Evolutionary conservation across 2,888 invertebrate genomes (phyloP), one percentile per base, ranked within the genome.

Genomic region (Plusia festucae): DNA sequence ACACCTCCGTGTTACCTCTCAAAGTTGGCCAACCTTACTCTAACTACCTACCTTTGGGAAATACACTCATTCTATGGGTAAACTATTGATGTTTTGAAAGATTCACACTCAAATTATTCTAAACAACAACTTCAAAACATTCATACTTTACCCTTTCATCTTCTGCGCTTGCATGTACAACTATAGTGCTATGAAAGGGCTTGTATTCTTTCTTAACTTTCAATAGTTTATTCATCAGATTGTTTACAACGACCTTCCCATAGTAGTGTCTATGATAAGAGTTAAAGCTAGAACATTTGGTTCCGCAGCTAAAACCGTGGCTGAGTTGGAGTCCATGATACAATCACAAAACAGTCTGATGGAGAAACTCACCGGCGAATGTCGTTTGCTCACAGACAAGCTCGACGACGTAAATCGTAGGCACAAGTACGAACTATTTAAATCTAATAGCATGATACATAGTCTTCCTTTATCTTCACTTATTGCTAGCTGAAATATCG

Each of bases 321-420:
- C 97, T 96, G 98, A 97, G 95, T 97, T 98, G 96, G 98, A 98
- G 96, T 96, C 97, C 93, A 97, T 98, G 97, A 97, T 98, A 95
- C 97, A 97, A 95, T 97, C 97, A 95, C 98, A 98, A 97, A 98
- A 97, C 96, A 97, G 97, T 96, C 97, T 98, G 97, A 97, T 98
- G 97, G 98, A 98, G 96, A 98, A 97, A 97, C 97, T 98, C 95
- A 97, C 98, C 91, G 96, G 96, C 91, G 98, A 98, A 96, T 98
- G 98, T 96, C 98, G 97, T 96, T 96, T 96, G 95, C 97, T 98
- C 95, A 98, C 98, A 91, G 96, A 97, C 95, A 98, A 97, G 96
- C 97, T 98, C 96, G 98, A 98, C 96, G 98, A 98, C 94, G 97
- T 97, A 92, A 97, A 97, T 94, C 96, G 96, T 95, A 97, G 97